Evolutionary conservation across 2,888 invertebrate genomes (phyloP).

Genomic region (Sinhomidia bicolor): DNA sequence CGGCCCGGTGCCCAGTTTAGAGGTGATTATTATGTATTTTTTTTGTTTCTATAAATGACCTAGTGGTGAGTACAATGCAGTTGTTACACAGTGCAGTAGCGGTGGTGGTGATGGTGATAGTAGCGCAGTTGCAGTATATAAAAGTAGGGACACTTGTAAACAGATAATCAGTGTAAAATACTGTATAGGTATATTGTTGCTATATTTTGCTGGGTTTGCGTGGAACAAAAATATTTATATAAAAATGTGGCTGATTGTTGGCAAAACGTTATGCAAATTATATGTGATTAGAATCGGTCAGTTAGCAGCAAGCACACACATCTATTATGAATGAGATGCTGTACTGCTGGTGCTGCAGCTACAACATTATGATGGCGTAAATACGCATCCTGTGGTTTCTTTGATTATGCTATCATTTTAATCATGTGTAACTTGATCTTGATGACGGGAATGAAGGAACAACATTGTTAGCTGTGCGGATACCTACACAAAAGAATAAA

Average conservation of each 20-base stretch:
- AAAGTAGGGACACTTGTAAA: not conserved
- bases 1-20: not conserved
- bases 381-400: conserved; percentile 24
- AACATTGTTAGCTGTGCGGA: conserved; percentile 59
- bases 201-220: no score
- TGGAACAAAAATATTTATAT: no score
- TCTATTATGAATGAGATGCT: not conserved
- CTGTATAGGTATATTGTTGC: not conserved
- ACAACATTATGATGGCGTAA: not conserved
- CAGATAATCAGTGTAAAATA: not conserved
- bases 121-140: not conserved
- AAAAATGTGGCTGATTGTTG: no score
- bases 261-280: not conserved
- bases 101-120: not conserved
- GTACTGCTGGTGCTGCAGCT: no score
- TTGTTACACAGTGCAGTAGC: not conserved
- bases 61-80: not conserved
- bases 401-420: conserved; percentile 49
- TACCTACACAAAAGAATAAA: no score
- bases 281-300: conserved; percentile 13
- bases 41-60: not conserved
- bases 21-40: not conserved
- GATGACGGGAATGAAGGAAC: conserved; percentile 58
- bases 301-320: not conserved
- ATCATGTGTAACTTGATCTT: conserved; percentile 58